phyloP scores from a whole-genome alignment of 2,797 vertebrate genomes.

The Danio choprae region DNA sequence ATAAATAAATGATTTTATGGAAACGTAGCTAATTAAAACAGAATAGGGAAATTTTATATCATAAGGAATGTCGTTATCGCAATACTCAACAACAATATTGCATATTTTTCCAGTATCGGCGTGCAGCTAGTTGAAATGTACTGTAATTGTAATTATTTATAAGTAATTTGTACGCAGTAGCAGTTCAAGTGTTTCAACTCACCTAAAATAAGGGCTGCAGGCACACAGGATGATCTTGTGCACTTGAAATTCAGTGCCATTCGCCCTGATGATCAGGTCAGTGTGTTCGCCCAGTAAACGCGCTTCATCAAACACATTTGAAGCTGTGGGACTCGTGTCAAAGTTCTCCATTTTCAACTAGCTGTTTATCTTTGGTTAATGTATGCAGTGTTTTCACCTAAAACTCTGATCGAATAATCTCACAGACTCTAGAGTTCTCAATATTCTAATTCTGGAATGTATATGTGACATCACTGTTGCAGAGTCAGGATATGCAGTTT shows the following conservation, averaged over 20 bases:
- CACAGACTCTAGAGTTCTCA: neutral
- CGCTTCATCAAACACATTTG: slow-evolving; percentile 41
- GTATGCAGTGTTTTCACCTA: neutral
- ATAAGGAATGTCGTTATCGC: no score
- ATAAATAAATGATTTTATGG: no score
- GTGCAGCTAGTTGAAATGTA: neutral
- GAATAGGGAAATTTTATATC: no score
- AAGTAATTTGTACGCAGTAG: neutral
- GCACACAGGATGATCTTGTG: slow-evolving; percentile 68
- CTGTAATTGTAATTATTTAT: neutral
- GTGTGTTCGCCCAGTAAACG: slow-evolving; percentile 53
- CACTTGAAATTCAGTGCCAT: slow-evolving; percentile 57
- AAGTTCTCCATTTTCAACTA: neutral
- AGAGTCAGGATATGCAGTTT: neutral
- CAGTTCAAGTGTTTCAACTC: slow-evolving; percentile 12
- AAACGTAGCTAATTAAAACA: no score
- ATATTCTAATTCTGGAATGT: slow-evolving; percentile 5
- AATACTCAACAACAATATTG: no score
- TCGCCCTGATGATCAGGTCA: slow-evolving; percentile 65
- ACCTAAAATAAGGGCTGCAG: slow-evolving; percentile 65
- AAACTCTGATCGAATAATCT: neutral
- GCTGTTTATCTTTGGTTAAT: neutral
- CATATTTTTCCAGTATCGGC: no score
- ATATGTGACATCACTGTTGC: neutral
- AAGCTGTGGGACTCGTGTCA: neutral